Conservation (phyloP, 2,113 vertebrate species). For the Oncorhynchus mykiss region DNA sequence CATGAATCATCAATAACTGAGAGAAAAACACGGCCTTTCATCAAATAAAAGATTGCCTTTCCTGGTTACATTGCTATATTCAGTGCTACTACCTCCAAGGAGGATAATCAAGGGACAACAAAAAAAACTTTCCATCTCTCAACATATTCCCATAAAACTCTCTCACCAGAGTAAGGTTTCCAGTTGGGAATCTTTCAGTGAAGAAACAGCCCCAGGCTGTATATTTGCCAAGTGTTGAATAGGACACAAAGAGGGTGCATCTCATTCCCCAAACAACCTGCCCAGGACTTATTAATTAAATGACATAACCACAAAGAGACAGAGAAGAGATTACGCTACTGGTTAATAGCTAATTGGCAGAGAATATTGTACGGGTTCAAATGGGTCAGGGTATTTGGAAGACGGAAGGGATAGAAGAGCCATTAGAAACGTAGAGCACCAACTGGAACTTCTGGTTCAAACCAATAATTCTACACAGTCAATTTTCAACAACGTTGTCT, state of each 20-base stretch:
- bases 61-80: constrained; percentile 12
- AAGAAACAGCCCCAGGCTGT: constrained; percentile 25
- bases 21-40: neutral
- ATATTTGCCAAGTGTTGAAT: constrained; percentile 41
- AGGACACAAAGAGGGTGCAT: constrained; percentile 40
- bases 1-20: neutral
- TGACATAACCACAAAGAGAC: constrained; percentile 36
- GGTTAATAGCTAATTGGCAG: neutral
- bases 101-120: constrained; percentile 3
- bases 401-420: neutral
- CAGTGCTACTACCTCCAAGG: neutral
- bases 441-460: too few species aligned
- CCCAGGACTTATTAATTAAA: constrained; percentile 47
- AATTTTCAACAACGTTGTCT: too few species aligned
- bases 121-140: constrained; percentile 9
- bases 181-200: constrained; percentile 34
- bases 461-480: too few species aligned
- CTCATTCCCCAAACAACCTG: constrained; percentile 32
- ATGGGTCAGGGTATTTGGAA: neutral
- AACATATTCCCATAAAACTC: constrained; percentile 31
- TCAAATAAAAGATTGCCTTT: neutral
- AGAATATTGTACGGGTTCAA: neutral
- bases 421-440: too few species aligned
- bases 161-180: constrained; percentile 2
- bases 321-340: constrained; percentile 6